These are phyloP conservation scores for Saturnia japonica DNA, from an alignment of 2,888 invertebrate genomes.

Conservation along the genomic window DNA sequence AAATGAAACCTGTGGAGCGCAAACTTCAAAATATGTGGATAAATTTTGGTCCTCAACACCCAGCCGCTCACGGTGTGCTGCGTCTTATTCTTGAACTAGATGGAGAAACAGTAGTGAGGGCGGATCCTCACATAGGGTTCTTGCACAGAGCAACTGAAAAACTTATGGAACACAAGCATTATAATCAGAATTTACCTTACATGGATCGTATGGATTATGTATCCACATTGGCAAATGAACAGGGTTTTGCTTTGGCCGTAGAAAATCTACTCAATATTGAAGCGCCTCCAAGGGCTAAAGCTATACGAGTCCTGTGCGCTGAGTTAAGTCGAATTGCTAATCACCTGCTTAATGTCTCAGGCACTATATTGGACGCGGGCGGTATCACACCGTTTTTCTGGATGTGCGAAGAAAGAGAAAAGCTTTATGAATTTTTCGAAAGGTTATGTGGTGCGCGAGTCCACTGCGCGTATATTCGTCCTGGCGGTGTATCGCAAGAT, in stretches of 20 bases:
- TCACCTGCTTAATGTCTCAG: conserved; percentile 88
- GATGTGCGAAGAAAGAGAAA: conserved; percentile 95
- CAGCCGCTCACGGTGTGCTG: conserved; percentile 94
- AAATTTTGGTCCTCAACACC: conserved; percentile 95
- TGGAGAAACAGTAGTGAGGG: conserved; percentile 89
- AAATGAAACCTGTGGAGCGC: conserved; percentile 76
- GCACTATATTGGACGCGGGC: conserved; percentile 90
- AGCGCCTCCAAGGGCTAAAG: conserved; percentile 89
- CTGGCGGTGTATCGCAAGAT: conserved; percentile 88
- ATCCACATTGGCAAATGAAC: conserved; percentile 92
- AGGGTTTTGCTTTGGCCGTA: conserved; percentile 88
- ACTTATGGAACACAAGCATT: conserved; percentile 94
- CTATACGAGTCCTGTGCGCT: conserved; percentile 87
- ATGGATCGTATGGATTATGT: conserved; percentile 95
- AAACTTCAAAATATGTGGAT: conserved; percentile 85
- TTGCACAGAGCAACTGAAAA: conserved; percentile 95
- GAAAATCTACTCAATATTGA: conserved; percentile 92
- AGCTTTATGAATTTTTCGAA: conserved; percentile 92
- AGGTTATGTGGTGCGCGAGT: conserved; percentile 91
- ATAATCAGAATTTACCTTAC: conserved; percentile 91
- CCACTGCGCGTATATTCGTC: conserved; percentile 91
- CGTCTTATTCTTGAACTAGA: conserved; percentile 90
- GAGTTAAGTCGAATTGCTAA: conserved; percentile 91
- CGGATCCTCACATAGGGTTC: conserved; percentile 93
- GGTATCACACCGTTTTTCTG: conserved; percentile 95